Base-by-base conservation (phyloP, 2,797 vertebrate genomes). In the Capromys pilorides region DNA sequence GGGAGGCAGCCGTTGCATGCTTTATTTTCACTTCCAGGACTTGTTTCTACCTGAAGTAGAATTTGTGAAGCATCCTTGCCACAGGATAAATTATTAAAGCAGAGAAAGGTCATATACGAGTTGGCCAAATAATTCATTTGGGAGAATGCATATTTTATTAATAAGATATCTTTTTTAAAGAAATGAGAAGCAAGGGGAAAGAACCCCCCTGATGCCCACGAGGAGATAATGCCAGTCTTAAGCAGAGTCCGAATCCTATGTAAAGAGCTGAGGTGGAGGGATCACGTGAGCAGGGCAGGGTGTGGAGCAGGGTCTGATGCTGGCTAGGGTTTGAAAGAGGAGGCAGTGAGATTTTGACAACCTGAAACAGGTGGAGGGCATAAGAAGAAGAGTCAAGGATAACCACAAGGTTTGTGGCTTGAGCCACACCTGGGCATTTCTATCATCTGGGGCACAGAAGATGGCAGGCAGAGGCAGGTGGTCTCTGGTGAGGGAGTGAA, bases 41-140 rank as follows among this genome's bases (percentile, higher is more conserved):
- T 77, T 51, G 67, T 78, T 90, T 90, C 12, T 39, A 18, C 21
- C 66, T 86, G 62, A 94, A 41, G 22, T 59, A 95, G 14, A 95
- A 54, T 80, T 61, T 90, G 13, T 49, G 54, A 88, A 61, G 36
- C 31, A 64, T 81, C 1, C 6, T 33, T 57, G 41, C 9, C 61
- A 86, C 3, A 80, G 36, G 21, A n/a, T 9, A 90, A 49, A 94
- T 18, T 83, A 69, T 28, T 11, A 57, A 88, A 88, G n/a, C 2
- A 92, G 49, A 80, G 64, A 54, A 69, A 92, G 9, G 88, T 45
- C 31, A 7, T 91, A 24, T 21, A 87, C 41, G 49, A 67, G 4
- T 36, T 87, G 13, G 64, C 4, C 51, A 87, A 36, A 61, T 6
- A 88, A 41, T 31, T 80, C 14, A 81, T 86, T 84, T 62, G 62